phyloP scores from a whole-genome alignment of 2,888 invertebrate genomes.

The Drosophila pseudotalamancana region DNA sequence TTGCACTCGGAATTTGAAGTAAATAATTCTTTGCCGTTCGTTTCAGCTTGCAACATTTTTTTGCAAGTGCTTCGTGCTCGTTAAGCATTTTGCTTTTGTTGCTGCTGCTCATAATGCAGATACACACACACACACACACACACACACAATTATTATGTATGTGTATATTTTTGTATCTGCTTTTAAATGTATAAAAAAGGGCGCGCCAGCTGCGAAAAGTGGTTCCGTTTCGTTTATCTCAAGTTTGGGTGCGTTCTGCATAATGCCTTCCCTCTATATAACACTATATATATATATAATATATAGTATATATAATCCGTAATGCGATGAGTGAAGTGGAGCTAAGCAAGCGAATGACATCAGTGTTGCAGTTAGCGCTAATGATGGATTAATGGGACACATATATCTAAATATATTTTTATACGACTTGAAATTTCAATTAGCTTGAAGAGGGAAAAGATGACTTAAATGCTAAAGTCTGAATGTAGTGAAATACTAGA shows the following conservation, averaged over 20 bases:
- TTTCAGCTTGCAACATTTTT: constrained; percentile 57
- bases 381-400: constrained; percentile 32
- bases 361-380: constrained; percentile 23
- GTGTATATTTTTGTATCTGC: neutral
- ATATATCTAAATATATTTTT: neutral
- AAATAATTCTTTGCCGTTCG: constrained; percentile 70
- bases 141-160: too few relatives aligned
- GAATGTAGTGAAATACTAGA: too few relatives aligned
- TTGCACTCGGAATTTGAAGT: constrained; percentile 78
- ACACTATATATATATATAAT: too few relatives aligned
- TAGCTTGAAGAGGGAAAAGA: too few relatives aligned
- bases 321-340: constrained; percentile 26
- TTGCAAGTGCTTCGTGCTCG: constrained; percentile 81
- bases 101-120: constrained; percentile 64
- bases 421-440: too few relatives aligned
- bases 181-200: constrained; percentile 40
- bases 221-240: constrained; percentile 82
- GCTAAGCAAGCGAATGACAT: constrained; percentile 37
- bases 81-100: constrained; percentile 76
- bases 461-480: neutral
- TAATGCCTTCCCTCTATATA: constrained; percentile 6
- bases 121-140: constrained; percentile 25
- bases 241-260: constrained; percentile 53
- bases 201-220: constrained; percentile 65
- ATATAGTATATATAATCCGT: constrained; percentile 5